Evolutionary conservation across 2,888 invertebrate species (phyloP).

Genomic region (Geophilus truncorum): DNA sequence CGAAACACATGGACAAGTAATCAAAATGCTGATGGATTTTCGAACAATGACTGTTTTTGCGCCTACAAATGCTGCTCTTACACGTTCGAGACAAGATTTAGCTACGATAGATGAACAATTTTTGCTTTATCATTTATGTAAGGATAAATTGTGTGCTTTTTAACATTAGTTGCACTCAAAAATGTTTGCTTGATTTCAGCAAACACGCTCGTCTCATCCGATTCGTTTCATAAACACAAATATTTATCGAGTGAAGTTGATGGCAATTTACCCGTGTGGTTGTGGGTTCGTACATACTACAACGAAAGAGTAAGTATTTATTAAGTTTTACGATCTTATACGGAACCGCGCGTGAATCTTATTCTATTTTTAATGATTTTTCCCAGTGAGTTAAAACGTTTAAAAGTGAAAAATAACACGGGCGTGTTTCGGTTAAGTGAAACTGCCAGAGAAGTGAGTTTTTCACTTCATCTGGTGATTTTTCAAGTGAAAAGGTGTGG

Average conservation of each 20-base stretch:
- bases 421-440: too few relatives aligned
- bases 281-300: constrained; percentile 59
- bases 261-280: constrained; percentile 80
- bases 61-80: constrained; percentile 78
- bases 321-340: too few relatives aligned
- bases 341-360: too few relatives aligned
- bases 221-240: constrained; percentile 37
- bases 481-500: too few relatives aligned
- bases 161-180: background rate
- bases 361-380: too few relatives aligned
- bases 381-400: too few relatives aligned
- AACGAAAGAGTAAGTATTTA: constrained; percentile 60
- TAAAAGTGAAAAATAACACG: too few relatives aligned
- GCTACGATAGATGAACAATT: constrained; percentile 49
- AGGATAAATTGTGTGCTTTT: constrained; percentile 48
- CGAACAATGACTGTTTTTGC: constrained; percentile 81
- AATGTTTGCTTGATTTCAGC: constrained; percentile 36
- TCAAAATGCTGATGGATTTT: constrained; percentile 54
- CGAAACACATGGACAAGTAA: constrained; percentile 30
- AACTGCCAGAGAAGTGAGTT: too few relatives aligned
- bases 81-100: constrained; percentile 48
- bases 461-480: too few relatives aligned
- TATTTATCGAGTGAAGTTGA: constrained; percentile 67
- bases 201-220: constrained; percentile 37
- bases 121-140: constrained; percentile 77